These are phyloP conservation scores for Brachionus calyciflorus DNA, from an alignment of 1,140 invertebrate genomes.

Conservation along the genomic window DNA sequence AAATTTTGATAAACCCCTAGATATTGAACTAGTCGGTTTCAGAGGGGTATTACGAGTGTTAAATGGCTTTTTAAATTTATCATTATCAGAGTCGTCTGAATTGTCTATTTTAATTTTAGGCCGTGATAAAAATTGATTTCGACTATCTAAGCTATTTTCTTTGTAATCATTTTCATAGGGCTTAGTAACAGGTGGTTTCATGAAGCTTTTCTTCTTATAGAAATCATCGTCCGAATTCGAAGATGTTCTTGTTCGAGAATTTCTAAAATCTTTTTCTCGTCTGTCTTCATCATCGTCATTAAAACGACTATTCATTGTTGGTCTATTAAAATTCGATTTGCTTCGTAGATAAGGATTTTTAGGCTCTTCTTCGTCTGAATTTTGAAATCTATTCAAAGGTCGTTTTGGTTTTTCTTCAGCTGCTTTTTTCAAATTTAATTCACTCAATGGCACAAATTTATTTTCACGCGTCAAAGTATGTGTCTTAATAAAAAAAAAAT, in stretches of 20 bases:
- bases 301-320: not conserved
- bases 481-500: not conserved
- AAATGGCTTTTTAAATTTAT: not conserved
- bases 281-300: not conserved
- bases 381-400: not conserved
- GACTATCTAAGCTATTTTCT: too few relatives aligned
- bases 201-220: not conserved
- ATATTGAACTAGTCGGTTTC: not conserved
- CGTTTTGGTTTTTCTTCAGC: not conserved
- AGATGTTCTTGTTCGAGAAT: not conserved
- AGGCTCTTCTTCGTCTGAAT: constrained; percentile 10
- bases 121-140: not conserved
- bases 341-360: not conserved
- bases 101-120: not conserved
- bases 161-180: too few relatives aligned
- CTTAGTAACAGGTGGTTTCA: not conserved
- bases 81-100: constrained; percentile 22
- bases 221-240: constrained; percentile 32
- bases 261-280: not conserved
- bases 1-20: constrained; percentile 1
- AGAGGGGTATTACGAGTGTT: not conserved
- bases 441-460: constrained; percentile 37
- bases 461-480: constrained; percentile 40
- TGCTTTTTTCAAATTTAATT: constrained; percentile 37
- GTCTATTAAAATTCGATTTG: not conserved